phyloP scores from a whole-genome alignment of 2,113 vertebrate genomes.

The Pelvicachromis taeniatus region DNA sequence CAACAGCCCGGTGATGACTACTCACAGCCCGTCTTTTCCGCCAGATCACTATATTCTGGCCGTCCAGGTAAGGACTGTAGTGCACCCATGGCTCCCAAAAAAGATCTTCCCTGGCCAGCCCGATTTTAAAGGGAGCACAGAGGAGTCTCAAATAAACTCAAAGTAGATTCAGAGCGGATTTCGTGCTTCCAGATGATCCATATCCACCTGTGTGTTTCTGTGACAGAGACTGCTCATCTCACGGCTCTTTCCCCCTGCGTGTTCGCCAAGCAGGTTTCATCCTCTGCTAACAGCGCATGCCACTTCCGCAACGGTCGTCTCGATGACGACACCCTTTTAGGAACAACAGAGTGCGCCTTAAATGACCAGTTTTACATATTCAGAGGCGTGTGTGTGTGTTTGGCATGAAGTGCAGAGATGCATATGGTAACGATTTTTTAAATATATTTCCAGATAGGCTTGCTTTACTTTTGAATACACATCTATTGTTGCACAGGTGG shows the following conservation, averaged over 20 bases:
- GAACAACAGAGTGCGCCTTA: slow-evolving; percentile 12
- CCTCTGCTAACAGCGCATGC: not conserved
- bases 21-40: slow-evolving; percentile 89
- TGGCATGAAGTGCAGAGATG: too few species aligned
- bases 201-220: not conserved
- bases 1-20: slow-evolving; percentile 31
- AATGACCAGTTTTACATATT: slow-evolving; percentile 28
- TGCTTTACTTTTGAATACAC: too few species aligned
- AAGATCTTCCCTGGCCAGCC: too few species aligned
- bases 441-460: not conserved
- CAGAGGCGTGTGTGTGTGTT: not conserved
- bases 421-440: accelerated
- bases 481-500: not conserved
- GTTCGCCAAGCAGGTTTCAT: slow-evolving; percentile 3
- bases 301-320: slow-evolving; percentile 49
- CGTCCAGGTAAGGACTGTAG: slow-evolving; percentile 77
- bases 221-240: not conserved
- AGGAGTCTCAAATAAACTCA: not conserved
- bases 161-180: not conserved
- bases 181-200: not conserved
- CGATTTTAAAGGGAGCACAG: not conserved
- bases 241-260: not conserved
- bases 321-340: slow-evolving; percentile 32
- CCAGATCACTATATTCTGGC: slow-evolving; percentile 74
- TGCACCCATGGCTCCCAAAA: slow-evolving; percentile 73